Percentiles rank a stretch among this genome's conserved stretches.
These are phyloP conservation scores for Eupeodes corollae DNA, from an alignment of 1,140 invertebrate genomes.

Conservation along the genomic window DNA sequence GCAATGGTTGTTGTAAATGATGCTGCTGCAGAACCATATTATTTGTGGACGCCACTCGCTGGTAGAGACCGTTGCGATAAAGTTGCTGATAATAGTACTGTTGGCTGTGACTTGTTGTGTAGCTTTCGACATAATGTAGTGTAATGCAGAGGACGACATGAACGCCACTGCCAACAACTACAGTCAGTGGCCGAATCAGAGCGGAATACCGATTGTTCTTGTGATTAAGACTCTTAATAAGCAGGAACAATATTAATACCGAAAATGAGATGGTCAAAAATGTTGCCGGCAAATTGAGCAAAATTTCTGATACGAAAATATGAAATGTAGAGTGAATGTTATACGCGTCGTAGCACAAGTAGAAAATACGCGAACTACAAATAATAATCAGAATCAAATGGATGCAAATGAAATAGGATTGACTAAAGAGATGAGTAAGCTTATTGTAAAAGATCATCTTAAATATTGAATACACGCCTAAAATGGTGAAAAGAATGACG, in stretches of 20 bases:
- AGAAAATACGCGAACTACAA: conserved; percentile 69
- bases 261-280: conserved; percentile 75
- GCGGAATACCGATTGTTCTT: conserved; percentile 52
- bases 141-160: conserved; percentile 67
- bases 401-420: conserved; percentile 73
- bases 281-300: conserved; percentile 71
- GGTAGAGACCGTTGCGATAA: conserved; percentile 24
- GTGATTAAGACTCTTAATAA: conserved; percentile 58
- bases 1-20: not conserved
- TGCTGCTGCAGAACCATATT: conserved; percentile 12
- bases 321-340: conserved; percentile 68
- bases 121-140: conserved; percentile 61
- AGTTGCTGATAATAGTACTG: conserved; percentile 13
- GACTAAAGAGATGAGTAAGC: conserved; percentile 63
- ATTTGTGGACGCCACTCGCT: conserved; percentile 16
- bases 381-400: conserved; percentile 69
- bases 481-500: conserved; percentile 65
- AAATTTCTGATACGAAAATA: conserved; percentile 64
- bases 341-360: conserved; percentile 81
- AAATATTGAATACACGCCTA: conserved; percentile 70
- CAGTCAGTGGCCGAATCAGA: conserved; percentile 58
- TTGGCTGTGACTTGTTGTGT: conserved; percentile 23
- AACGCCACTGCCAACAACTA: conserved; percentile 58
- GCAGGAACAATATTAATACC: conserved; percentile 69
- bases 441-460: conserved; percentile 71